Percentiles rank a stretch among this genome's conserved stretches.
phyloP scores from a whole-genome alignment of 2,113 vertebrate genomes.

The Balaeniceps rex region DNA sequence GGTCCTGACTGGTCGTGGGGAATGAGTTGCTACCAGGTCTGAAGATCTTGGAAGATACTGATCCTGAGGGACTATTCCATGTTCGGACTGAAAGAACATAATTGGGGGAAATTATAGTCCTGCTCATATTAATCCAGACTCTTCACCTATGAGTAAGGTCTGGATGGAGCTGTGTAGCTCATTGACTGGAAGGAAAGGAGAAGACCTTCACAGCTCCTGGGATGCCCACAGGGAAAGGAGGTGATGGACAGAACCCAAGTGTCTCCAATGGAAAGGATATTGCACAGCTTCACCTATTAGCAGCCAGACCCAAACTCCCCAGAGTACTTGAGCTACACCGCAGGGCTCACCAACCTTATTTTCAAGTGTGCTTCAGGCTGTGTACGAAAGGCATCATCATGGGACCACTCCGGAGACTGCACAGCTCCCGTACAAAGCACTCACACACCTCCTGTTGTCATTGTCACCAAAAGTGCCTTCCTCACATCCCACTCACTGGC shows the following conservation, averaged over 20 bases:
- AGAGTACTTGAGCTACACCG: accelerated
- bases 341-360: not conserved
- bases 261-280: not conserved
- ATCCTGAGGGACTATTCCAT: not conserved
- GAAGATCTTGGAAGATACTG: not conserved
- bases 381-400: not conserved
- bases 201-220: not conserved
- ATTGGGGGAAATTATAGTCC: not conserved
- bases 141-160: not conserved
- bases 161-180: not conserved
- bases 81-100: not conserved
- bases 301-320: not conserved
- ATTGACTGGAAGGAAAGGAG: not conserved
- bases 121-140: not conserved
- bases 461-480: not conserved
- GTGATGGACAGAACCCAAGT: not conserved
- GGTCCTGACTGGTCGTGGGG: not conserved
- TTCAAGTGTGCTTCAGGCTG: not conserved
- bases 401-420: not conserved
- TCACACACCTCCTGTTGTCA: not conserved
- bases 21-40: not conserved
- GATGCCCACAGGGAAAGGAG: not conserved
- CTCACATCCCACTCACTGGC: not conserved
- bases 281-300: not conserved
- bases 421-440: not conserved